These are phyloP conservation scores for Actinia equina DNA, from an alignment of 64 coral and sea anemone genomes.

Conservation along the genomic window DNA sequence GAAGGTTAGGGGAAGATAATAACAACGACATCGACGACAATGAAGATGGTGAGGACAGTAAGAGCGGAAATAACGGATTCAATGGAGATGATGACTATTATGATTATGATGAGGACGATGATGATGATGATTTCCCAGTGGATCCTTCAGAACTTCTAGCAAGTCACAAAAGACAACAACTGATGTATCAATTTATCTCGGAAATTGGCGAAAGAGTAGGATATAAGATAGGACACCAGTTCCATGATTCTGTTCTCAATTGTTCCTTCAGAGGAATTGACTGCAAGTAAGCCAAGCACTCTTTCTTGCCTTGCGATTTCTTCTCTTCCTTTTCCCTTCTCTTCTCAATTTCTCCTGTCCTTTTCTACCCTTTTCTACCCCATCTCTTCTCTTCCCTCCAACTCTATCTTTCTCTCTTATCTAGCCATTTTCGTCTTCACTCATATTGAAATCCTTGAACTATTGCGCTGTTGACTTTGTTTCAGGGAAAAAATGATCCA, in stretches of 20 bases:
- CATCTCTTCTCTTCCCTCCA: too few species aligned
- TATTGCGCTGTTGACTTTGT: neutral
- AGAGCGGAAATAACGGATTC: neutral
- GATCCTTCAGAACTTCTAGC: neutral
- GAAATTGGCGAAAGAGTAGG: neutral
- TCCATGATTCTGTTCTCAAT: constrained; percentile 6
- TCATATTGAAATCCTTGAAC: too few species aligned
- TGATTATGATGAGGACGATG: neutral
- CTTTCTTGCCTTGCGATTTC: too few species aligned
- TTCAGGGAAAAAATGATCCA: constrained; percentile 4
- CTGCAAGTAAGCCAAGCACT: constrained; percentile 18
- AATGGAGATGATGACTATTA: neutral
- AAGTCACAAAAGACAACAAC: neutral
- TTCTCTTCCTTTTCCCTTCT: too few species aligned
- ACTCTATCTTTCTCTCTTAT: neutral
- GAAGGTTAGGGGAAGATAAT: neutral
- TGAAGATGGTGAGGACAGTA: neutral
- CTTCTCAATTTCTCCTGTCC: too few species aligned
- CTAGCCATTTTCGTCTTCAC: neutral
- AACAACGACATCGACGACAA: neutral
- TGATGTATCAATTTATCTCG: neutral
- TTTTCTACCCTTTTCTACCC: too few species aligned
- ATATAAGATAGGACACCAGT: constrained; percentile 8
- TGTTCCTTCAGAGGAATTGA: constrained; percentile 36
- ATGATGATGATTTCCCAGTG: neutral